Conservation (phyloP, 2,888 invertebrate genomes). For the Thecocarcelia acutangulata region DNA sequence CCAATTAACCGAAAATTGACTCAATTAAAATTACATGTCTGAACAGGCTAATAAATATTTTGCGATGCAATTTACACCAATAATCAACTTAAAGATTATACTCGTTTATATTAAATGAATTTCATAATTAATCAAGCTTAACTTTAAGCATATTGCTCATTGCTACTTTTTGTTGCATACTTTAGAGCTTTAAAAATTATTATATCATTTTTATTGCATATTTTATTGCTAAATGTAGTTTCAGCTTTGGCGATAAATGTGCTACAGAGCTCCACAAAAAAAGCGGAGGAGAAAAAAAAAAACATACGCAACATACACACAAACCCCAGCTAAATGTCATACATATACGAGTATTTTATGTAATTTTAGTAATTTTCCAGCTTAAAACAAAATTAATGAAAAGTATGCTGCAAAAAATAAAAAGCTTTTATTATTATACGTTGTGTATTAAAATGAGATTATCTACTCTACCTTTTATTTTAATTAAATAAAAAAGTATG, state of each 20-base stretch:
- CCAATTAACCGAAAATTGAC: no score
- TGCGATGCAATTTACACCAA: no score
- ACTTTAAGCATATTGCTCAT: no score
- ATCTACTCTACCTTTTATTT: conserved; percentile 4
- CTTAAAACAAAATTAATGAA: conserved; percentile 19
- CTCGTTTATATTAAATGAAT: no score
- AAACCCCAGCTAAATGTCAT: background rate
- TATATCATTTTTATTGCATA: conserved; percentile 21
- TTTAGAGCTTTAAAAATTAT: conserved; percentile 27
- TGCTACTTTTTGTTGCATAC: conserved; percentile 5
- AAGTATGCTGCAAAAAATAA: background rate
- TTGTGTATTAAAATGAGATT: conserved; percentile 20
- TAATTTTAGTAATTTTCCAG: background rate
- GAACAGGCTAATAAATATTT: no score
- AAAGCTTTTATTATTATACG: conserved; percentile 6
- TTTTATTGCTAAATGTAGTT: background rate
- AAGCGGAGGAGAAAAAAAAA: no score
- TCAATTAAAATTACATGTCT: no score
- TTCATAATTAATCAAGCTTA: no score
- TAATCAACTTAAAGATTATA: no score
- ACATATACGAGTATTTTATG: background rate
- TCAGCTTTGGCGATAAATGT: no score
- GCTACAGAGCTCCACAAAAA: no score
- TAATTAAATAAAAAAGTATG: background rate
- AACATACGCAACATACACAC: no score